Base-by-base conservation (phyloP, 2,113 vertebrate species). In the Chionodraco myersi region DNA sequence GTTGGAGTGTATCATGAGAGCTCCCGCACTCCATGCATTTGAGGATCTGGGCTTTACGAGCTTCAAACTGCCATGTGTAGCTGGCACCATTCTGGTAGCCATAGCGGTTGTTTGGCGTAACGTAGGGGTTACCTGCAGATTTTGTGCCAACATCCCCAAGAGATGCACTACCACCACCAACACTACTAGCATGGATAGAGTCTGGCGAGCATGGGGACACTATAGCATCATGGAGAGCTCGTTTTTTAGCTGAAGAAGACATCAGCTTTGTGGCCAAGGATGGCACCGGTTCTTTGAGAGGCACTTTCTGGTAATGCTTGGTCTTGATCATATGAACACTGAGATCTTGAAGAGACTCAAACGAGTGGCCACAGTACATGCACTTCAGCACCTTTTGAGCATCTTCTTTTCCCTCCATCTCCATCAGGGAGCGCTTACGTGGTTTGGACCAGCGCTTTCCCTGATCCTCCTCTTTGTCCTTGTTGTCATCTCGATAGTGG, bases 241-340 rank as follows among this genome's bases (percentile, higher is more conserved):
- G 95, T 89, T 97, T 99, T 95, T 98, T 99, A 94, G 96, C 88
- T 72, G 93, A 97, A 85, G 96, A 94, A 91, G 96, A 94, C 83
- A 99, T 94, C 94, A 99, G 94, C 84, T 99, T 99, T 52, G 95
- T 95, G 86, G 97, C 95, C 93, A 99, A 96, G 92, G 98, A 97
- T 82, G 98, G 97, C 94, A 99, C 96, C 62, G 98, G 98, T 94
- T 99, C 98, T 96, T 99, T 99, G 91, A 99, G 98, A 97, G 98
- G 98, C 97, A 99, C 98, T 98, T 99, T 99, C 97, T 99, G 98
- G 97, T 99, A 99, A 96, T 99, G 98, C 95, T 99, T 99, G 87
- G 98, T 99, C 96, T 99, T 99, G 92, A 99, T 99, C 98, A 99
- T 99, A 92, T 99, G 98, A 85, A 99, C 98, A 0, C 98, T 99